A percentile compares a stretch with the other conserved stretches of the same genome.
phyloP scores from a whole-genome alignment of 2,888 invertebrate genomes.

The Timema podura region DNA sequence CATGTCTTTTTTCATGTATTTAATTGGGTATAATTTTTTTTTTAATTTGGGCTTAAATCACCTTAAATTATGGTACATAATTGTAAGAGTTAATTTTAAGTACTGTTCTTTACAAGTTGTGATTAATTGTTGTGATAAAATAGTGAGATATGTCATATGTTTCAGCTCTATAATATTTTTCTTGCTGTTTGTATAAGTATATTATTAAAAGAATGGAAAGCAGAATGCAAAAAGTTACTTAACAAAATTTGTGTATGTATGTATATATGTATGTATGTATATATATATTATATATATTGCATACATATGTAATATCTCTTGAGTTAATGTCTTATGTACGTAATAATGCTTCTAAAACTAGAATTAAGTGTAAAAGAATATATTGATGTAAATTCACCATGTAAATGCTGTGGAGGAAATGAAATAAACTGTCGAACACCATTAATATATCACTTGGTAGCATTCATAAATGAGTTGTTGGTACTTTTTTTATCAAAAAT shows the following conservation, averaged over 20 bases:
- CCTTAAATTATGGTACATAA: no score
- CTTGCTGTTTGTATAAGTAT: constrained; percentile 15
- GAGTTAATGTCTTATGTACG: constrained; percentile 19
- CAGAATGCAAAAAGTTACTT: no score
- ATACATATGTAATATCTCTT: constrained; percentile 3
- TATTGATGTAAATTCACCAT: constrained; percentile 21
- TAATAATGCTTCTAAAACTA: constrained; percentile 16
- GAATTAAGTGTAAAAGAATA: constrained; percentile 17
- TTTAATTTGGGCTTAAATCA: no score
- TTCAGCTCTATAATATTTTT: constrained; percentile 18
- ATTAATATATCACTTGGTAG: no score
- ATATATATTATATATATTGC: not conserved
- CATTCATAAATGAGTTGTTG: no score
- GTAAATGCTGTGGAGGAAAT: constrained; percentile 26
- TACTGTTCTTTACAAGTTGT: constrained; percentile 18
- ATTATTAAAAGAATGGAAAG: no score
- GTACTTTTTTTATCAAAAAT: no score
- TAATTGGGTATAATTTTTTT: no score
- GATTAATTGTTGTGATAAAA: constrained; percentile 24
- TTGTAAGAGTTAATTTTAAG: not conserved
- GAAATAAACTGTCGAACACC: constrained; percentile 8
- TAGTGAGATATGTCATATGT: constrained; percentile 19
- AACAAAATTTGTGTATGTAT: no score
- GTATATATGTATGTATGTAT: no score
- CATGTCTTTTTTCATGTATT: no score